phyloP scores from a whole-genome alignment of 2,888 invertebrate genomes.

The Trimorus sp. region DNA sequence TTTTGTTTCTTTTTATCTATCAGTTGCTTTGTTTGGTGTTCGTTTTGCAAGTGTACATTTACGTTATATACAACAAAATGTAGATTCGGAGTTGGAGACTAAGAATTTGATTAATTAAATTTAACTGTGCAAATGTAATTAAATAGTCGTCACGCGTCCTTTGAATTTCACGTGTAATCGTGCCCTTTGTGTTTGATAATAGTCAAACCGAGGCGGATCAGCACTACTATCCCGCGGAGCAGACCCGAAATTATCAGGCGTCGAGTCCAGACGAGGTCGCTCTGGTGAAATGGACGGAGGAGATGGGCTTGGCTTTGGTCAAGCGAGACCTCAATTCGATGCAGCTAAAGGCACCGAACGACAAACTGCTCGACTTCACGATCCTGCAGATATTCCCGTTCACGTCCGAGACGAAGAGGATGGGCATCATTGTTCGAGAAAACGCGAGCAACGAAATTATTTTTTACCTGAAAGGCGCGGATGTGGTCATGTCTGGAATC shows the following conservation, averaged over 20 bases:
- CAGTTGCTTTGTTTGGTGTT: neutral
- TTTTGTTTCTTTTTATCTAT: conserved; percentile 39
- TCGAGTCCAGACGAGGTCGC: conserved; percentile 91
- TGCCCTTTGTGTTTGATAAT: conserved; percentile 24
- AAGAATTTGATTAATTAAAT: neutral
- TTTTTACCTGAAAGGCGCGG: conserved; percentile 99
- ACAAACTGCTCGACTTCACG: conserved; percentile 83
- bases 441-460: conserved; percentile 91
- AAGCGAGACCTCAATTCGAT: conserved; percentile 88
- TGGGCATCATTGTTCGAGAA: conserved; percentile 90
- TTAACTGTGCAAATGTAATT: neutral
- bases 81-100: no score
- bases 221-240: conserved; percentile 80
- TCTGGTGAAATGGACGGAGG: conserved; percentile 88
- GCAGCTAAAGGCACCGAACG: conserved; percentile 84
- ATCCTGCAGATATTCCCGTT: conserved; percentile 88
- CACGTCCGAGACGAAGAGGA: conserved; percentile 88
- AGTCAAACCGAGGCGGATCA: conserved; percentile 84
- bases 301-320: conserved; percentile 87
- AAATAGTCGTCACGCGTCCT: no score
- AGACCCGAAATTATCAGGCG: conserved; percentile 85
- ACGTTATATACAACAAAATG: no score
- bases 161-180: neutral
- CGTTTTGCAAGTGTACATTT: neutral
- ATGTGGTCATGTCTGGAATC: conserved; percentile 94